Percentiles rank a stretch among this genome's conserved stretches.
Conservation (phyloP, 2,888 invertebrate species). For the Eurytoma californica region DNA sequence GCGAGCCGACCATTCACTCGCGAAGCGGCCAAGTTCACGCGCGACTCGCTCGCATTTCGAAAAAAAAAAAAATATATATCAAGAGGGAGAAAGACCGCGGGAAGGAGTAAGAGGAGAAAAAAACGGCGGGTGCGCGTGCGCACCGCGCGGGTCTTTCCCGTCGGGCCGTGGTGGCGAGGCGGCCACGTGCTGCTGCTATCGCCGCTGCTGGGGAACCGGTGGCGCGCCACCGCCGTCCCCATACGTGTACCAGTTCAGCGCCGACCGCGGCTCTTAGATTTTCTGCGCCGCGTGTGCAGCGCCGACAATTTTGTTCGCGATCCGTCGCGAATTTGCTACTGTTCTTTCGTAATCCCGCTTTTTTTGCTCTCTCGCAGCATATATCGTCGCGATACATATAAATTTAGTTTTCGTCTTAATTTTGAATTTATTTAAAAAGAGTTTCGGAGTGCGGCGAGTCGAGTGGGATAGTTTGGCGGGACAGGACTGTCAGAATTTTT, state of each 20-base stretch:
- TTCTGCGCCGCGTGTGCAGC: conserved; percentile 5
- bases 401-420: background rate
- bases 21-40: conserved; percentile 25
- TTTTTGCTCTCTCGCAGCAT: too few relatives aligned
- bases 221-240: background rate
- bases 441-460: background rate
- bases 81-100: too few relatives aligned
- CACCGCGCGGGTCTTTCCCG: conserved; percentile 12
- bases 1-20: conserved; percentile 47
- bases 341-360: too few relatives aligned
- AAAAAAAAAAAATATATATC: too few relatives aligned
- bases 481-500: background rate
- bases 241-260: conserved; percentile 16
- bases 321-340: background rate
- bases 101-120: background rate
- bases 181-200: conserved; percentile 17
- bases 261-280: conserved; percentile 23
- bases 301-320: background rate
- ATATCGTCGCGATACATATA: background rate
- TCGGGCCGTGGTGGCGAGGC: background rate
- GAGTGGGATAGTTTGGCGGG: too few relatives aligned
- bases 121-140: background rate
- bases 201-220: background rate
- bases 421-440: background rate
- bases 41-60: too few relatives aligned